These are phyloP conservation scores for Drosophila melanosoma DNA, from an alignment of 2,888 invertebrate genomes.

Conservation along the genomic window DNA sequence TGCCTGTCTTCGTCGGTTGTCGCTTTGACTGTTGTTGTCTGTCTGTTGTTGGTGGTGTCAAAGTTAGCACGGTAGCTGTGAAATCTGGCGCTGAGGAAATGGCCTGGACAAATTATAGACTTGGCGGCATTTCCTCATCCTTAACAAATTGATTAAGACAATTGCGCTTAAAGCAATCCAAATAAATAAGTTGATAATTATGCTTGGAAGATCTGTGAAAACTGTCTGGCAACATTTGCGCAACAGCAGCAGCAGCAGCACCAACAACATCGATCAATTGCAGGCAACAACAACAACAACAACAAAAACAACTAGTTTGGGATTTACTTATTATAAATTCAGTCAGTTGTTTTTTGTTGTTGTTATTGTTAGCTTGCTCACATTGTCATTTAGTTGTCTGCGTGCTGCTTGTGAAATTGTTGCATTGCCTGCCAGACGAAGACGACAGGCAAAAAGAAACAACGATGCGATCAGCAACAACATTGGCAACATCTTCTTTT, in stretches of 20 bases:
- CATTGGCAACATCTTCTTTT: conserved; percentile 75
- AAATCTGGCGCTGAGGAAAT: conserved; percentile 73
- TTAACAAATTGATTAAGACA: conserved; percentile 78
- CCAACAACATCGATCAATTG: conserved; percentile 61
- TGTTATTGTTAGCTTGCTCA: conserved; percentile 65
- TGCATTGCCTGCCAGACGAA: conserved; percentile 70
- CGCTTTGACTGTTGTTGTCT: conserved; percentile 19
- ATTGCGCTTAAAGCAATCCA: conserved; percentile 60
- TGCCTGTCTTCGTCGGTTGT: conserved; percentile 54
- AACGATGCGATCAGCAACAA: conserved; percentile 56
- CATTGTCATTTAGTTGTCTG: conserved; percentile 80
- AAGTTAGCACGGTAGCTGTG: conserved; percentile 79
- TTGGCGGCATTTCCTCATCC: conserved; percentile 70
- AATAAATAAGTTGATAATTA: conserved; percentile 77
- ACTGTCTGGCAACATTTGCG: conserved; percentile 59
- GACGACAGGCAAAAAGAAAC: conserved; percentile 41
- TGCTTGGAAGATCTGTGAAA: conserved; percentile 55
- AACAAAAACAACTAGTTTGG: conserved; percentile 33
- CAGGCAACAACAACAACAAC: conserved; percentile 34
- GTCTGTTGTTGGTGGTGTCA: conserved; percentile 68
- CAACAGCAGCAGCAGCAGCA: conserved; percentile 44
- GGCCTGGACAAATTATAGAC: conserved; percentile 56
- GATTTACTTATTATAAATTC: conserved; percentile 72
- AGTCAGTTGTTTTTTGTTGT: conserved; percentile 30
- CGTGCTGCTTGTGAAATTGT: conserved; percentile 79